These are phyloP conservation scores for Drosophila gunungcola DNA, from an alignment of 1,140 invertebrate species.

Conservation along the genomic window DNA sequence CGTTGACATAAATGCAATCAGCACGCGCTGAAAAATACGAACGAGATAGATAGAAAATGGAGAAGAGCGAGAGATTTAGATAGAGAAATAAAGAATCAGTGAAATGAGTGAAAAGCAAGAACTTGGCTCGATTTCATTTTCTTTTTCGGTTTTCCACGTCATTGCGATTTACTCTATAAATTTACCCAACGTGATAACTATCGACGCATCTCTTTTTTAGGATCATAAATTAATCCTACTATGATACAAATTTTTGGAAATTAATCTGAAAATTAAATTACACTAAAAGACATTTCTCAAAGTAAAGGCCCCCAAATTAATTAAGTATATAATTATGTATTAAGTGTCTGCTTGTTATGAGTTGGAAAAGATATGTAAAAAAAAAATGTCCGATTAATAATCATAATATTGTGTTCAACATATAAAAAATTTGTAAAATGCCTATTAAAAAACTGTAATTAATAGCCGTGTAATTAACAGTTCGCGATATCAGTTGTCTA, in stretches of 20 bases:
- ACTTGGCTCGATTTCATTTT: neutral
- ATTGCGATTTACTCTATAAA: neutral
- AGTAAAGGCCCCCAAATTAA: too few relatives aligned
- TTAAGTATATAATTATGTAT: too few relatives aligned
- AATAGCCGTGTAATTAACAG: too few relatives aligned
- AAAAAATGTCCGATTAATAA: neutral
- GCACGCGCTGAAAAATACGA: conserved; percentile 55
- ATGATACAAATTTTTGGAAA: too few relatives aligned
- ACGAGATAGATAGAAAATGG: conserved; percentile 28
- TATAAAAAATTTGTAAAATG: neutral
- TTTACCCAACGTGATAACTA: neutral
- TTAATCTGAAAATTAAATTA: too few relatives aligned
- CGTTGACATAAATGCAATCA: conserved; percentile 79
- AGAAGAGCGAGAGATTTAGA: conserved; percentile 1
- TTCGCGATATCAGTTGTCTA: neutral
- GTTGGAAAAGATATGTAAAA: too few relatives aligned
- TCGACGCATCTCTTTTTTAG: neutral
- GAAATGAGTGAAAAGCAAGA: neutral
- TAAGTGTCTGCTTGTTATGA: too few relatives aligned
- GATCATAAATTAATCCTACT: too few relatives aligned
- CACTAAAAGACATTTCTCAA: too few relatives aligned
- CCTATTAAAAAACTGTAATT: neutral
- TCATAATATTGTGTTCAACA: too few relatives aligned
- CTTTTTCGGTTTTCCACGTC: conserved; percentile 2
- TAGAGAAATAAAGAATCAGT: neutral